A percentile compares a stretch with the other conserved stretches of the same genome.
Conservation (phyloP, 2,797 vertebrate genomes). For the Oreochromis grahami region DNA sequence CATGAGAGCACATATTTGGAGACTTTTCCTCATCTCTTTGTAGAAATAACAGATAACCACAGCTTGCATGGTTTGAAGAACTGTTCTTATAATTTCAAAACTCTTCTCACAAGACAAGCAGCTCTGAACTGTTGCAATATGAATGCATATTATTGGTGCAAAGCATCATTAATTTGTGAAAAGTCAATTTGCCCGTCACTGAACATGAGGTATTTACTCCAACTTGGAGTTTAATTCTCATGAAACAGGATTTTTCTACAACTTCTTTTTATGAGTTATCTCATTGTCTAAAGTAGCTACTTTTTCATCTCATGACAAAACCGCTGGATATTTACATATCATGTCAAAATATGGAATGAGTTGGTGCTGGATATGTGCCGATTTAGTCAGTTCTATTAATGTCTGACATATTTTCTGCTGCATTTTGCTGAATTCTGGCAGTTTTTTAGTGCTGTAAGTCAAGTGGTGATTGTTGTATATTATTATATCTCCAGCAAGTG, state of each 20-base stretch:
- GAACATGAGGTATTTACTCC: not conserved
- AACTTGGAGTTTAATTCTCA: not conserved
- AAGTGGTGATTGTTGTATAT: not conserved
- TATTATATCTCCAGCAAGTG: not conserved
- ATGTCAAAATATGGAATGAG: not conserved
- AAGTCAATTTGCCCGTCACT: not conserved
- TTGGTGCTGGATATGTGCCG: not conserved
- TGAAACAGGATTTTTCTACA: not conserved
- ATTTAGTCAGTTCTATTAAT: not conserved
- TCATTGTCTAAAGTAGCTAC: not conserved
- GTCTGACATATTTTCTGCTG: not conserved
- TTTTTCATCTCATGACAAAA: not conserved
- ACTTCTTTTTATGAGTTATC: not conserved
- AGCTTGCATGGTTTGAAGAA: not conserved
- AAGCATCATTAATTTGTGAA: not conserved
- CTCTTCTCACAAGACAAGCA: not conserved
- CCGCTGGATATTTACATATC: not conserved
- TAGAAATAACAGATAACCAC: not conserved
- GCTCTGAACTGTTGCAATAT: not conserved
- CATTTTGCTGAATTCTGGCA: not conserved
- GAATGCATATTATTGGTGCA: not conserved
- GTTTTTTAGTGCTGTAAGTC: not conserved
- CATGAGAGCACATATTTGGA: not conserved
- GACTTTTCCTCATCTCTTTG: not conserved
- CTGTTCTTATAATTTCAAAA: not conserved